phyloP scores from a whole-genome alignment of 2,113 vertebrate genomes.

The Panthera leo region DNA sequence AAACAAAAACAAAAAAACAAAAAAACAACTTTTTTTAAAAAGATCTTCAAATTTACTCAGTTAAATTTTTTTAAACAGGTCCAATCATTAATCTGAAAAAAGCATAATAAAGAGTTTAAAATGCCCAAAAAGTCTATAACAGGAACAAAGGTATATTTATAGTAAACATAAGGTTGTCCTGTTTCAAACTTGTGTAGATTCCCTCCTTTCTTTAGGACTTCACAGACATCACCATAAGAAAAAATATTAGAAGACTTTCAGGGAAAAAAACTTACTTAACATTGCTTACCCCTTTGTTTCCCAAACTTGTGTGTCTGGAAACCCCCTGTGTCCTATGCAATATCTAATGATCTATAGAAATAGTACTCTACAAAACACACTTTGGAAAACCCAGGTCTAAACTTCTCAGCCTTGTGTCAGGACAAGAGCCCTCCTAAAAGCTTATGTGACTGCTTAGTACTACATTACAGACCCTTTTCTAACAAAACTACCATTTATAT shows the following conservation, averaged over 20 bases:
- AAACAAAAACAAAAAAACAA: no score
- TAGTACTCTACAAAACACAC: background rate
- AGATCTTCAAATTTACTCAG: background rate
- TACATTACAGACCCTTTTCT: background rate
- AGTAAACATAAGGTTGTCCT: conserved; percentile 19
- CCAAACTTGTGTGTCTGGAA: background rate
- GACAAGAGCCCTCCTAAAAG: background rate
- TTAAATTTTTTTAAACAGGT: background rate
- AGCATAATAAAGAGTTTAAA: background rate
- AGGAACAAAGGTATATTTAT: background rate
- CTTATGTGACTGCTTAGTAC: background rate
- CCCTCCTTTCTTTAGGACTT: background rate
- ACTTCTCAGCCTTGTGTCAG: background rate
- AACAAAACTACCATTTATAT: background rate
- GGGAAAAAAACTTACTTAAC: background rate
- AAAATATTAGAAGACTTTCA: background rate
- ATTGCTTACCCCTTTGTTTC: background rate
- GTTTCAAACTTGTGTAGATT: background rate
- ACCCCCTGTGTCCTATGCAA: background rate
- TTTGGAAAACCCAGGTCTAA: background rate
- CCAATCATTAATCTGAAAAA: background rate
- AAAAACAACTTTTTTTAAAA: no score
- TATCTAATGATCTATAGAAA: background rate
- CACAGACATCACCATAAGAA: background rate
- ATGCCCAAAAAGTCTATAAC: background rate